A percentile compares a stretch with the other conserved stretches of the same genome.
phyloP scores from a whole-genome alignment of 2,113 vertebrate species.

The Anser cygnoides region DNA sequence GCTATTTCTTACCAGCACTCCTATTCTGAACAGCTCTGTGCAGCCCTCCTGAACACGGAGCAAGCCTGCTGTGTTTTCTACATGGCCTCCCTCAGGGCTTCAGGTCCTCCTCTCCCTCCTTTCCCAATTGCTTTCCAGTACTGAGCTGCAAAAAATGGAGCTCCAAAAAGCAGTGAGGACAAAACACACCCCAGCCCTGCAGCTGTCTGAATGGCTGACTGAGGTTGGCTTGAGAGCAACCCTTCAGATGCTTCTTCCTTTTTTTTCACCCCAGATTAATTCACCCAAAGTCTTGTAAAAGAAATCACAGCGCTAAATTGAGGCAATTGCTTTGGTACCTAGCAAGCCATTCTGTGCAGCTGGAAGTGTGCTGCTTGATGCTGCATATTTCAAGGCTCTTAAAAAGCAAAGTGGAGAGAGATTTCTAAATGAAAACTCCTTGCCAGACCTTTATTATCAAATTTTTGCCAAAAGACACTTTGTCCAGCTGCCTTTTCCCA shows the following conservation, averaged over 20 bases:
- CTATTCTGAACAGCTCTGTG: neutral
- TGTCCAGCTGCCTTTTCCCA: neutral
- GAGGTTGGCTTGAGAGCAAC: neutral
- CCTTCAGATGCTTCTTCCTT: neutral
- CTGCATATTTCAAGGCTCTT: neutral
- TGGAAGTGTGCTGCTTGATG: neutral
- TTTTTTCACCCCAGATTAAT: neutral
- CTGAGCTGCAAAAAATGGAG: neutral
- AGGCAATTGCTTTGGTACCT: neutral
- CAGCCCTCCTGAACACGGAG: neutral
- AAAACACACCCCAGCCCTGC: no score
- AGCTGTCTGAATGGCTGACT: neutral
- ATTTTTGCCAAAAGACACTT: neutral
- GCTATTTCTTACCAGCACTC: neutral
- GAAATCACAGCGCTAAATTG: rapidly evolving
- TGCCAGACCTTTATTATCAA: neutral
- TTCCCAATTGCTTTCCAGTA: neutral
- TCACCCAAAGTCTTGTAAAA: neutral
- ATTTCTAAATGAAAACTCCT: neutral
- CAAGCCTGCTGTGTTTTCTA: neutral
- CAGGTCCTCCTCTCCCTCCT: neutral
- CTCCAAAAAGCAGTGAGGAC: neutral
- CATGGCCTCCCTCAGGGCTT: neutral
- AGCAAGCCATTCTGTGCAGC: rapidly evolving
- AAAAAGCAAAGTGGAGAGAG: neutral